Base-by-base conservation (phyloP, 2,888 invertebrate species). In the Trachelus stipa region DNA sequence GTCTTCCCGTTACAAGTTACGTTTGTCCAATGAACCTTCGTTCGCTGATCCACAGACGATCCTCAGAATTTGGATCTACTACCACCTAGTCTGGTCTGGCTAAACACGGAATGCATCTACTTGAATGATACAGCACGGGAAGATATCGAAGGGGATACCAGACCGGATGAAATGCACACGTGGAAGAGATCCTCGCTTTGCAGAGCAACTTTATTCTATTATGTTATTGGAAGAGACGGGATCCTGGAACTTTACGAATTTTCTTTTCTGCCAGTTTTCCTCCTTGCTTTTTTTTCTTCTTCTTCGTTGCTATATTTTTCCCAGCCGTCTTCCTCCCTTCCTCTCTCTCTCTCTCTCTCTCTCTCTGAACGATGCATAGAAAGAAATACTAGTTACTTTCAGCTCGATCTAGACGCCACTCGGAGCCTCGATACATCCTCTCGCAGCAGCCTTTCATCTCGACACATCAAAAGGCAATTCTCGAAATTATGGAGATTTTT, bases 401-500 rank as follows among this genome's bases (percentile, higher is more conserved):
- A 31, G 4, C 33, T 12, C 31, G 71, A 56, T 56, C 71, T 31
- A 71, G 31, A 71, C 15, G 11, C 31, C 33, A 23, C 12, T 34
- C 71, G 33, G 23, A 31, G 12, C 37, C 33, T 30, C 0, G 56
- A 74, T 76, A 68, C 15, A 79, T 31, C 73, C 33, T 15, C 73
- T 34, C 37, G 30, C 83, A 83, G 79, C 80, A 77, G 73, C 84
- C 90, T 91, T 91, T 91, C 90, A 91, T 90, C 90, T 89, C 83
- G 23, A 81, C 83, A 89, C 89, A 90, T 90, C 90, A 90, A 91
- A 91, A 90, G 89, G 85, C 88, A 91, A 90, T 90, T 90, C 84
- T 84, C 84, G 83, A 89, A 91, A 90, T 91, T 91, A 91, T 91
- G 91, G 89, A 88, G 86, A 91, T 91, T 90, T 88, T 88, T 84